Evolutionary conservation across 2,797 vertebrate species (phyloP), one percentile per base, ranked within the genome.

Genomic region (Macroramphosus scolopax): DNA sequence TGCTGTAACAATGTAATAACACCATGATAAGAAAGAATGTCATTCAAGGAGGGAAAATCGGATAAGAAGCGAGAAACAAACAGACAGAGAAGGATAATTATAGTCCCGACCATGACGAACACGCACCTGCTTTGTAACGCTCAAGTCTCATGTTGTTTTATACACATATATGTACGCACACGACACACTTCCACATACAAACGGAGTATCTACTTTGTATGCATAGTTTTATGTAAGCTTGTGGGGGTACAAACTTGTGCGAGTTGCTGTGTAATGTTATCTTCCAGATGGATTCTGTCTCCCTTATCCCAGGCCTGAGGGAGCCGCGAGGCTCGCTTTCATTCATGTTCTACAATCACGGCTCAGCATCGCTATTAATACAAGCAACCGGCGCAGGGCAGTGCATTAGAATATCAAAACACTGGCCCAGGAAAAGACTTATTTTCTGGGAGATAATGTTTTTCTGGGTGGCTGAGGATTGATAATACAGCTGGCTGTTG

Each of bases 281-380:
- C 80, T 86, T 72, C 50, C 82, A 80, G 84, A 86, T 78, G 78
- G 77, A 82, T 77, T 80, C 67, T 63, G 75, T 78, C 70, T 77
- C 53, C 67, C 69, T 81, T 67, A 80, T 78, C 64, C 72, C 40
- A 50, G 46, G 75, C 80, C 76, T 76, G 66, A 53, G 70, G 81
- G 77, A 71, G 52, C 67, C 58, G 66, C 63, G 29, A 28, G 48
- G 48, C 80, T 77, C 39, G 15, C 77, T 85, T 82, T 81, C 78
- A 83, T 81, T 87, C 82, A 80, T 66, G 74, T 76, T 76, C 59
- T 68, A 75, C 68, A 80, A 86, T 86, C 81, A 71, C 63, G 75
- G 77, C 70, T 77, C 72, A 51, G 60, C 47, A 81, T 85, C 77
- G 8, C 77, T 84, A 81, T 84, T 85, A 84, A 86, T 78, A 78